Base-by-base conservation (phyloP, 2,797 vertebrate species). In the Ceryle rudis region DNA sequence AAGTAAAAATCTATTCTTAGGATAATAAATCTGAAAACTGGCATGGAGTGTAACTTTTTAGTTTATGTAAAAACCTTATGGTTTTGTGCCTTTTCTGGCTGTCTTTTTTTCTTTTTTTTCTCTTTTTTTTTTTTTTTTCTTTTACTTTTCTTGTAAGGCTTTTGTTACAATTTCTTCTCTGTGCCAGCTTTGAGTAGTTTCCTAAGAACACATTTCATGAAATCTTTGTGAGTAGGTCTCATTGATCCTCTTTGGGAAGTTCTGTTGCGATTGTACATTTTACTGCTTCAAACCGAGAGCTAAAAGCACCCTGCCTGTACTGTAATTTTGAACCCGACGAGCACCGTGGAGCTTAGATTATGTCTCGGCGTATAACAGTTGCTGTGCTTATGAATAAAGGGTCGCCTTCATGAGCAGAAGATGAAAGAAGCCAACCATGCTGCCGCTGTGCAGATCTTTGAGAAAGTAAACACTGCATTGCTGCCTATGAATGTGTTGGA, bases 371-470 rank as follows among this genome's bases (percentile, higher is more conserved):
- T 89, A 55, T 94, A 66, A 79, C n/a, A 80, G 77, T 86, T 86
- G 51, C 31, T 97, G 14, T 97, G 52, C 86, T 94, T 97, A 13
- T 95, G 93, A 82, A 94, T 91, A 69, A 94, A 99, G 99, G 99
- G 99, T 62, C 98, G 98, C 89, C 98, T 99, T 83, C 99, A 99
- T 20, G 99, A 99, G 26, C 98, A 99, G 97, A 99, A 98, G 96
- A 99, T 99, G 99, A 99, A 97, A 93, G 99, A 99, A 96, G 99
- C 99, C 64, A 99, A 99, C 96, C 98, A 98, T 58, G 98, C 99
- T 23, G 99, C 99, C 49, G 99, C 99, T 20, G 86, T 98, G 95
- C 98, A 99, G 89, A 99, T 99, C 96, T 99, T 99, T 96, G 97
- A 99, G 96, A 98, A 97, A 93, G 99, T 99, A 85, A 99, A 99